Evolutionary conservation across 2,888 invertebrate genomes (phyloP), one percentile per base, ranked within the genome.

Genomic region (Aromia moschata): DNA sequence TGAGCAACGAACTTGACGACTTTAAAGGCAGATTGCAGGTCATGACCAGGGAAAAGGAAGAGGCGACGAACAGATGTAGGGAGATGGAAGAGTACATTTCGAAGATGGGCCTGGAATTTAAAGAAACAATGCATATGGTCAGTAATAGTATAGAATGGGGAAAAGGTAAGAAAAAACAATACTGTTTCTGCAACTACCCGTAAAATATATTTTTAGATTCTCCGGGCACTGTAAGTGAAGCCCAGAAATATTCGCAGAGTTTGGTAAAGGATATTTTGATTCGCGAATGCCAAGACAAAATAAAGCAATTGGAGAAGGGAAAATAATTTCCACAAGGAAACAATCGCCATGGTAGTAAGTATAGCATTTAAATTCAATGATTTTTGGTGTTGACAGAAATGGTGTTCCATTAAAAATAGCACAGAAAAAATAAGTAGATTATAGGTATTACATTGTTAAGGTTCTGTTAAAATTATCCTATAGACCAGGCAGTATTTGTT

Each of bases 221-320:
- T 36, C 59, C 58, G 14, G 49, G 58, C 11, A 38, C 69, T 2
- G 70, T 74, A 47, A 60, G 65, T 1, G 76, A 77, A 65, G 70
- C 71, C 4, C 72, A 77, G 54, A 60, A 76, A 20, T 72, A 75
- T 47, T 70, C 73, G 0, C 75, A 78, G 60, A 53, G 73, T 12
- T 60, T 75, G 18, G 70, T 74, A 2, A 73, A 73, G 11, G 69
- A 73, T 31, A 71, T 73, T 1, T 68, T 73, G 2, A 60, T 78
- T 10, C 74, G 72, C 56, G 71, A 74, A 3, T 70, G 71, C 7
- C 74, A 76, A 60, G 76, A 79, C 40, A 72, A 74, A 60, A 63
- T 78, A 14, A 70, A 70, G 25, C 64, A 58, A 2, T 63, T 72
- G 20, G 71, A 76, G 36, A 68, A 72, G 17, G n/a, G 76, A 77